Percentiles rank a stretch among this genome's conserved stretches.
These are phyloP conservation scores for Hippocampus comes DNA, from an alignment of 2,113 vertebrate genomes.

Conservation along the genomic window DNA sequence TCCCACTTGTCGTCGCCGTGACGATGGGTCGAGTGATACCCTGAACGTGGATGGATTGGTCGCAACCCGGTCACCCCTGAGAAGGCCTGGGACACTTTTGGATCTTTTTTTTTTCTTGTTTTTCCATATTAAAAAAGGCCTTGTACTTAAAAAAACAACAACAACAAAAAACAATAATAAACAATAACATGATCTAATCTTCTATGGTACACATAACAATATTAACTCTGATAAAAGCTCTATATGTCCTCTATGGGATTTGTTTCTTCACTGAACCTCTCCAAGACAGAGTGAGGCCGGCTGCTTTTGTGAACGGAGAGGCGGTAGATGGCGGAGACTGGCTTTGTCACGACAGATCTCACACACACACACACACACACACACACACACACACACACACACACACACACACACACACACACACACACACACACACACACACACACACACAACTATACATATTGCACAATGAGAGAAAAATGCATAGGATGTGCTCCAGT, in stretches of 20 bases:
- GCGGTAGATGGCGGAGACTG: conserved; percentile 45
- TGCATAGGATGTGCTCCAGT: conserved; percentile 54
- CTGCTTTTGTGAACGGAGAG: conserved; percentile 66
- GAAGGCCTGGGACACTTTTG: conserved; percentile 51
- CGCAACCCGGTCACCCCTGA: conserved; percentile 66
- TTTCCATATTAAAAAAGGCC: conserved; percentile 44
- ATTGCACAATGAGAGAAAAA: conserved; percentile 63
- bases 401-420: conserved; percentile 52
- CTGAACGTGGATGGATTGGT: conserved; percentile 63
- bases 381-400: conserved; percentile 39
- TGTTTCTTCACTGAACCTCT: conserved; percentile 60
- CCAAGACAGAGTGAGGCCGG: conserved; percentile 61
- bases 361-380: conserved; percentile 39
- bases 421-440: conserved; percentile 19
- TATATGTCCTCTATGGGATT: conserved; percentile 67
- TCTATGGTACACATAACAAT: conserved; percentile 59
- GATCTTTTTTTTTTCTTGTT: conserved; percentile 31
- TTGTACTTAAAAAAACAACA: conserved; percentile 51
- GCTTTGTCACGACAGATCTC: conserved; percentile 63
- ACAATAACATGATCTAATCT: conserved; percentile 36
- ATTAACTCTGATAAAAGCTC: conserved; percentile 69
- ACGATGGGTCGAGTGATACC: conserved; percentile 60
- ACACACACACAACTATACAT: conserved; percentile 33
- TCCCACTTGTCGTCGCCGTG: conserved; percentile 12
- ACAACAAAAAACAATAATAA: conserved; percentile 20